These are phyloP conservation scores for Meteorus sp. DNA, from an alignment of 1,140 invertebrate species.

Conservation along the genomic window DNA sequence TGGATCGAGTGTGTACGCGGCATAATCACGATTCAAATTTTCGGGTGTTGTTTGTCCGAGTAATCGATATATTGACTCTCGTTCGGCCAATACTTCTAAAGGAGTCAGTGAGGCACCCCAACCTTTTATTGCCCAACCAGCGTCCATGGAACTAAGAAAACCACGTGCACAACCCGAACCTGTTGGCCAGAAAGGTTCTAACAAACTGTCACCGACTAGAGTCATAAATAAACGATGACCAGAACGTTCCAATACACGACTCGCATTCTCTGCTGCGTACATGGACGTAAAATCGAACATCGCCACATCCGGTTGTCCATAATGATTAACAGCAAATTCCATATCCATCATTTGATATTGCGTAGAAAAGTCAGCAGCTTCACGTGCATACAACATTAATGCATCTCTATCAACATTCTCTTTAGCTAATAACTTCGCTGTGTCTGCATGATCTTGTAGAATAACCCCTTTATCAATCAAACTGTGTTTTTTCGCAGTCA, in stretches of 20 bases:
- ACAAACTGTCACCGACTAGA: conserved; percentile 92
- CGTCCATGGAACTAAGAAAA: conserved; percentile 94
- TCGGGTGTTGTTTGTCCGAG: conserved; percentile 95
- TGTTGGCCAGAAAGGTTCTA: conserved; percentile 99
- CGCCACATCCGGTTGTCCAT: conserved; percentile 96
- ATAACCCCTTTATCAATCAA: conserved; percentile 90
- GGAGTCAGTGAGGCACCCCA: conserved; percentile 75
- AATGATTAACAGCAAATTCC: conserved; percentile 98
- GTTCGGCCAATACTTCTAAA: conserved; percentile 85
- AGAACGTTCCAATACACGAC: conserved; percentile 75
- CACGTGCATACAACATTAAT: conserved; percentile 87
- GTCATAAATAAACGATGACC: conserved; percentile 82
- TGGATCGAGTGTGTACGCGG: conserved; percentile 88
- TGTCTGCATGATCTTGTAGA: conserved; percentile 86
- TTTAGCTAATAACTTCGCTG: conserved; percentile 79
- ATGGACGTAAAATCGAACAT: conserved; percentile 99
- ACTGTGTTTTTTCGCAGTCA: conserved; percentile 98
- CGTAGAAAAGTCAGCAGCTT: conserved; percentile 96
- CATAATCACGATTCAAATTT: conserved; percentile 88
- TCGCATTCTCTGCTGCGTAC: conserved; percentile 96
- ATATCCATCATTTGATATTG: conserved; percentile 85
- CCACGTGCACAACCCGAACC: conserved; percentile 96
- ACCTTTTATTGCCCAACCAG: conserved; percentile 90
- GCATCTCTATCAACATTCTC: conserved; percentile 92
- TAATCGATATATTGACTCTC: conserved; percentile 91